Evolutionary conservation across 2,113 vertebrate genomes (phyloP).

Genomic region (Chroicocephalus ridibundus): DNA sequence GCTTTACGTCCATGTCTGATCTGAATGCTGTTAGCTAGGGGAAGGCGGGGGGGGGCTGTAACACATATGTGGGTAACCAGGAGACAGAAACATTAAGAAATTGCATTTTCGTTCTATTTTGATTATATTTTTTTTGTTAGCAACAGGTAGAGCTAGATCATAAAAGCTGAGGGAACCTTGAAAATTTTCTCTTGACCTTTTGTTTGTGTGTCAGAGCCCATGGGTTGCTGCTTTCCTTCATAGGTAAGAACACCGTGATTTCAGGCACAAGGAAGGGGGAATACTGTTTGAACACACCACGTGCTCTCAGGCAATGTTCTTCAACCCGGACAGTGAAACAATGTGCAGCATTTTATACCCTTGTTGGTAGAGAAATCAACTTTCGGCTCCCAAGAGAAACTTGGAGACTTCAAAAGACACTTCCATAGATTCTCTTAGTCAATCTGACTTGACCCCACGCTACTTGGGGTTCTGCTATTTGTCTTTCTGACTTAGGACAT

Average conservation of each 20-base stretch:
- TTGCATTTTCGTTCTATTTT: neutral
- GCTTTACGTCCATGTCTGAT: neutral
- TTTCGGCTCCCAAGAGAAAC: neutral
- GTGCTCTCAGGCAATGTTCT: neutral
- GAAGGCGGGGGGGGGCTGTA: neutral
- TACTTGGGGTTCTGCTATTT: neutral
- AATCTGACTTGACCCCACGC: too few relatives aligned
- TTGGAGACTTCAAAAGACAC: neutral
- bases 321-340: rapidly evolving
- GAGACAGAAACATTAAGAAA: neutral
- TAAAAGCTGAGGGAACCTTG: neutral
- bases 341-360: neutral
- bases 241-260: neutral
- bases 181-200: neutral
- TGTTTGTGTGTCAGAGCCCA: neutral
- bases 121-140: neutral
- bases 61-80: neutral
- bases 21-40: neutral
- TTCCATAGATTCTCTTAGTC: neutral
- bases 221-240: neutral
- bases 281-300: neutral
- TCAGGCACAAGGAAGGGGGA: neutral
- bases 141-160: neutral
- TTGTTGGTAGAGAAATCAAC: neutral
- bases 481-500: neutral